Evolutionary conservation across 2,797 vertebrate genomes (phyloP).

Genomic region (Xiphorhynchus erythropygius): DNA sequence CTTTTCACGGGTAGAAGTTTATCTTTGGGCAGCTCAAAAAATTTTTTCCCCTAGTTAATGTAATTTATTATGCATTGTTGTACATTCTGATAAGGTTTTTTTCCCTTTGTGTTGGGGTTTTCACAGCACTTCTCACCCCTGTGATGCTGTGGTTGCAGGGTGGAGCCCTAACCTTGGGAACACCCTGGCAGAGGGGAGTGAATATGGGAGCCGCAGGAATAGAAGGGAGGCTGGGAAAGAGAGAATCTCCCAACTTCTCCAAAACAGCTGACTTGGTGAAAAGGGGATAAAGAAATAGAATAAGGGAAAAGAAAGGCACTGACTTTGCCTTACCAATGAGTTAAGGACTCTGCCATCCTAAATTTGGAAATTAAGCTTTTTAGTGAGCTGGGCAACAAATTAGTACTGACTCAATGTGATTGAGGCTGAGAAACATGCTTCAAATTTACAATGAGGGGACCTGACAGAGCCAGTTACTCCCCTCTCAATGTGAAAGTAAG

Average conservation of each 20-base stretch:
- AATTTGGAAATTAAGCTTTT: background rate
- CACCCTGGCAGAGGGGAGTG: background rate
- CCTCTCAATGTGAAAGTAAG: background rate
- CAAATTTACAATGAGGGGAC: background rate
- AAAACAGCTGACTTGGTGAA: background rate
- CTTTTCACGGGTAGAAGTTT: background rate
- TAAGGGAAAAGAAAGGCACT: background rate
- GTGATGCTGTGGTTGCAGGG: background rate
- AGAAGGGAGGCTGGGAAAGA: background rate
- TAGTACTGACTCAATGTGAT: rapidly evolving
- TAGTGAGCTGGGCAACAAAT: background rate
- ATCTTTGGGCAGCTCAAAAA: background rate
- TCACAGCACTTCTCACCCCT: background rate
- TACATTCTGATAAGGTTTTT: background rate
- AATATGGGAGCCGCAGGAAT: background rate
- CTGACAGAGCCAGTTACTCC: background rate
- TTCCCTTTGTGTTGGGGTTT: background rate
- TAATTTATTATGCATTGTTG: background rate
- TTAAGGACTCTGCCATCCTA: background rate
- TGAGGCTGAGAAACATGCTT: background rate
- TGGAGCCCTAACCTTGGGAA: background rate
- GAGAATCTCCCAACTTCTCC: rapidly evolving
- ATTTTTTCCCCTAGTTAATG: background rate
- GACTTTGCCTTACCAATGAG: background rate
- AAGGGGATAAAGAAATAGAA: background rate